Percentiles rank a stretch among this genome's conserved stretches.
Conservation (phyloP, 2,888 invertebrate species). For the Andricus quercusramuli region DNA sequence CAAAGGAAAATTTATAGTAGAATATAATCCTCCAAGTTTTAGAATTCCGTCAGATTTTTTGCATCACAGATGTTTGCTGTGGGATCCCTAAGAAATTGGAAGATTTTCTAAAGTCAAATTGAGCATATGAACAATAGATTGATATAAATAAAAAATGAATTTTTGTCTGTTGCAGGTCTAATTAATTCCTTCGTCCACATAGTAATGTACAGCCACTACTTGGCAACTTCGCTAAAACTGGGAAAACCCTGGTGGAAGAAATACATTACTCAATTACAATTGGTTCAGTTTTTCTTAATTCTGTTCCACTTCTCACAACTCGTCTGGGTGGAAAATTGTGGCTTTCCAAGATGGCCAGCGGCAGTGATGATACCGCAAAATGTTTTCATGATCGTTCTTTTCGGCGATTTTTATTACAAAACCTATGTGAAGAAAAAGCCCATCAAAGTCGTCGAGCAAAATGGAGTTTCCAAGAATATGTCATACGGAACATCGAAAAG, state of each 20-base stretch:
- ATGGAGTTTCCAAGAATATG: constrained; percentile 55
- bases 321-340: constrained; percentile 81
- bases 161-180: constrained; percentile 79
- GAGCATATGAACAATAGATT: neutral
- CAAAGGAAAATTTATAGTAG: too few relatives aligned
- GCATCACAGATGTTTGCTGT: too few relatives aligned
- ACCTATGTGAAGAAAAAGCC: constrained; percentile 79
- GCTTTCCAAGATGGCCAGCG: constrained; percentile 81
- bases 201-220: constrained; percentile 91
- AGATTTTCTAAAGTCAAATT: too few relatives aligned
- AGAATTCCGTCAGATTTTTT: too few relatives aligned
- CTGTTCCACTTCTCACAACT: constrained; percentile 80
- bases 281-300: constrained; percentile 85
- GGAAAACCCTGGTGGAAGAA: constrained; percentile 89
- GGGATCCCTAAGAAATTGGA: too few relatives aligned
- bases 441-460: constrained; percentile 52
- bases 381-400: constrained; percentile 84
- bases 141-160: neutral
- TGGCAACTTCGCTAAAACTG: constrained; percentile 83
- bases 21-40: too few relatives aligned
- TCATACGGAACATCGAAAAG: constrained; percentile 61
- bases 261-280: constrained; percentile 90
- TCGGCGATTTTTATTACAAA: constrained; percentile 85
- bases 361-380: constrained; percentile 84
- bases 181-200: constrained; percentile 88